These are phyloP conservation scores for Cyphomyrus plagiostoma DNA, from an alignment of 2,113 vertebrate genomes.

Conservation along the genomic window DNA sequence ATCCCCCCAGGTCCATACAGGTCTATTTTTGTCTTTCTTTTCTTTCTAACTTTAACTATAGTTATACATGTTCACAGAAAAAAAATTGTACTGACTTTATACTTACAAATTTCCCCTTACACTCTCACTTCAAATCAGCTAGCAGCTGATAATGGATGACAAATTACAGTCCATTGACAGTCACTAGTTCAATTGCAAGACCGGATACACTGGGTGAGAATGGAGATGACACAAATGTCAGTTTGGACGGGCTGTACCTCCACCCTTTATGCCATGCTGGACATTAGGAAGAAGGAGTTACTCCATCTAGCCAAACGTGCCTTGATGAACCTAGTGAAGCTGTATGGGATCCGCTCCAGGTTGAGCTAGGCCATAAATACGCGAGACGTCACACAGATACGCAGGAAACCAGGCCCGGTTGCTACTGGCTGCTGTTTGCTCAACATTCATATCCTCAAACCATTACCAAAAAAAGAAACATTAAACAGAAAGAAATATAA, in stretches of 20 bases:
- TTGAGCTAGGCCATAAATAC: not conserved
- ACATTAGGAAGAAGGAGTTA: not conserved
- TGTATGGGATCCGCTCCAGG: not conserved
- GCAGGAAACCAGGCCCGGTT: not conserved
- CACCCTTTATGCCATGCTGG: not conserved
- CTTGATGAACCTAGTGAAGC: not conserved
- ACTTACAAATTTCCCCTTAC: not conserved
- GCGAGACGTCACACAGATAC: not conserved
- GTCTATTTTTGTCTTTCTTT: not conserved
- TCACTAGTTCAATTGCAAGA: not conserved
- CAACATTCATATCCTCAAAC: not conserved
- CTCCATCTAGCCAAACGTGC: not conserved
- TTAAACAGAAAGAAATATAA: not conserved
- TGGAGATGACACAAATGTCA: not conserved
- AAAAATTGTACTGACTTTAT: not conserved
- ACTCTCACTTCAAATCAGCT: not conserved
- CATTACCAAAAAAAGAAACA: not conserved
- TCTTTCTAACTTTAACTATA: not conserved
- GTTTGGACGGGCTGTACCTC: not conserved
- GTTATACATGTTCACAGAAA: not conserved
- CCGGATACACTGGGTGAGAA: not conserved
- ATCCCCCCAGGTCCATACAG: not conserved
- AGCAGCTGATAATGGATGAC: not conserved
- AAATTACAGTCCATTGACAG: not conserved
- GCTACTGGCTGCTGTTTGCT: not conserved